phyloP scores from a whole-genome alignment of 2,888 invertebrate species.

The Sminthurinus aureus region DNA sequence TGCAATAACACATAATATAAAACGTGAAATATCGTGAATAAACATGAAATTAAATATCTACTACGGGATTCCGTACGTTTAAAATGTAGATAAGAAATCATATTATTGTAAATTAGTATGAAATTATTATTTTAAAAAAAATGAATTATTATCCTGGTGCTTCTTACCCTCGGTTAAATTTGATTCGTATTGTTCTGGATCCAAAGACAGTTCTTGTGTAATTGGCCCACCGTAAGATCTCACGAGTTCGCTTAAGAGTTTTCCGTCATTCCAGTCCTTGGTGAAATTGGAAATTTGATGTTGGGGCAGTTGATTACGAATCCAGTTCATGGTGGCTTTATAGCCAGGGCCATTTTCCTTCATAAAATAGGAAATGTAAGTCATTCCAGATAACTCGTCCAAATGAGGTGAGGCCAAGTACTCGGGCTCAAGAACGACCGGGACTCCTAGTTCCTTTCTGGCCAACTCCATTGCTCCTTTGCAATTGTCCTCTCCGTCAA shows the following conservation, averaged over 20 bases:
- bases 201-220: slow-evolving; percentile 78
- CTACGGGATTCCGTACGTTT: no score
- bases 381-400: slow-evolving; percentile 98
- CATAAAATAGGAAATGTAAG: slow-evolving; percentile 99
- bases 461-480: slow-evolving; percentile 91
- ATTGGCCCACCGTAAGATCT: slow-evolving; percentile 87
- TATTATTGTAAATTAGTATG: no score
- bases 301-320: slow-evolving; percentile 83
- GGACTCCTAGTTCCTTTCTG: slow-evolving; percentile 88
- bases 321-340: slow-evolving; percentile 90
- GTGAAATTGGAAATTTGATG: slow-evolving; percentile 84
- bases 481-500: slow-evolving; percentile 87
- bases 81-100: no score
- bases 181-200: slow-evolving; percentile 75
- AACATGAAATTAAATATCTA: no score
- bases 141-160: no score
- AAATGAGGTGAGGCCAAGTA: slow-evolving; percentile 94
- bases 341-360: slow-evolving; percentile 94
- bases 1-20: slow-evolving; percentile 60
- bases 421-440: slow-evolving; percentile 94
- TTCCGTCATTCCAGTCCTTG: slow-evolving; percentile 98
- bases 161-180: slow-evolving; percentile 71
- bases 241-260: slow-evolving; percentile 85
- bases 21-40: no score
- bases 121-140: no score